Evolutionary conservation across 2,888 invertebrate genomes (phyloP), one percentile per base, ranked within the genome.

Genomic region (Ormyrus rosae): DNA sequence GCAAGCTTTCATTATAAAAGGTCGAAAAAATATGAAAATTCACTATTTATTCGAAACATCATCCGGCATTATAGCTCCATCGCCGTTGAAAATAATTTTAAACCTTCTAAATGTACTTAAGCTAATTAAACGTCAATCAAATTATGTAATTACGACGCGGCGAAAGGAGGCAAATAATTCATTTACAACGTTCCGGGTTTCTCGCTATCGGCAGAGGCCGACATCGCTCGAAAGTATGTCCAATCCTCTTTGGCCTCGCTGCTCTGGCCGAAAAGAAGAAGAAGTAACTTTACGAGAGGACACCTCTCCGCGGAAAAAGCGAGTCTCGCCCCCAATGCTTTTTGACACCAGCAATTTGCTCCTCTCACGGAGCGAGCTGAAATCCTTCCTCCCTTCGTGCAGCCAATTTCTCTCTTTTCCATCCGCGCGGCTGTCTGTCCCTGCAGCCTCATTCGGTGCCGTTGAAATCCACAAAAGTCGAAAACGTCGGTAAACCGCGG

Each of bases 401-500:
- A 9, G 34, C 2, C 10, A 6, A 13, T 19, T 50, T 70, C 56
- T 6, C 45, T 7, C 68, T n/a, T 10, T 11, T 45, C 73, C 48
- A 7, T 51, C 45, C 19, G 51, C 19, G 6, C 50, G n/a, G 5
- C 8, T 7, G 46, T 13, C 56, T 11, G 8, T 61, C 13, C 4
- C 34, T 34, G 34, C 34, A 34, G 34, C 34, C 19, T 19, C 6
- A 45, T 48, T 11, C 58, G 0, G 9, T 6, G 10, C 70, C 68
- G 11, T 7, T 46, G 9, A 70, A 74, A 70, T 80, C 70, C 74
- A 4, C 58, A 68, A 56, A 48, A 56, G 65, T 82, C 82, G 82
- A 83, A 34, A 73, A 76, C 80, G 79, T 73, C 81, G 84, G 83
- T 83, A 83, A 85, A 84, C 81, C 85, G 83, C 84, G 82, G 83